Evolutionary conservation across 2,797 vertebrate genomes (phyloP).

Genomic region (Bucorvus abyssinicus): DNA sequence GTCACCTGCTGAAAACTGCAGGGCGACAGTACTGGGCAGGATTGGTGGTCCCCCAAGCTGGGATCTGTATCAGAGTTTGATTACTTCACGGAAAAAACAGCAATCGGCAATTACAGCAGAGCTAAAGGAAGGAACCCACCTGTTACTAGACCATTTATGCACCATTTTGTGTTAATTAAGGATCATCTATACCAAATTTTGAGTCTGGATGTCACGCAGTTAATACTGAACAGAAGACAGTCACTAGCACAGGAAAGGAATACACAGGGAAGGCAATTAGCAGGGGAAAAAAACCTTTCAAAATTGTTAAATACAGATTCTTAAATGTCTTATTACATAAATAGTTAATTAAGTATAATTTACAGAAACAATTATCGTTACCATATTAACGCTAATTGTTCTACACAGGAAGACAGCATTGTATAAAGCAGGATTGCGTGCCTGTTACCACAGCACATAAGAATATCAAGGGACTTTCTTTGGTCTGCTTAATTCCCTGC

Average conservation of each 20-base stretch:
- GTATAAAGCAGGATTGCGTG: slow-evolving; percentile 16
- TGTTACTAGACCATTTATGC: neutral
- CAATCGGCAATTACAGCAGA: neutral
- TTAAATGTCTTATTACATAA: slow-evolving; percentile 59
- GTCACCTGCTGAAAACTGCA: neutral
- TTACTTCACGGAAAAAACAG: neutral
- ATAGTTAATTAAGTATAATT: slow-evolving; percentile 68
- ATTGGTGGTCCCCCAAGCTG: neutral
- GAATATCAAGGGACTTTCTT: slow-evolving; percentile 27
- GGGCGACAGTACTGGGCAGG: neutral
- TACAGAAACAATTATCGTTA: slow-evolving; percentile 64
- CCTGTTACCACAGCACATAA: neutral
- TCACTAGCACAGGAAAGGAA: slow-evolving; percentile 1
- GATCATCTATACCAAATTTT: neutral
- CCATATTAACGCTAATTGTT: slow-evolving; percentile 61
- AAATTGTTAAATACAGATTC: slow-evolving; percentile 51
- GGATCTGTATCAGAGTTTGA: neutral
- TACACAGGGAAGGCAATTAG: slow-evolving; percentile 21
- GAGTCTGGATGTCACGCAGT: neutral
- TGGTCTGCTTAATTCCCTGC: slow-evolving; percentile 24
- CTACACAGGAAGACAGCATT: slow-evolving; percentile 48
- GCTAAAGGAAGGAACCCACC: slow-evolving; percentile 3
- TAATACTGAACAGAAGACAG: slow-evolving; percentile 18
- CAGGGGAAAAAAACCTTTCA: neutral
- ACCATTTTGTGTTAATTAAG: slow-evolving; percentile 29